Evolutionary conservation across 2,113 vertebrate species (phyloP).

Genomic region (Forbesichthys agassizii): DNA sequence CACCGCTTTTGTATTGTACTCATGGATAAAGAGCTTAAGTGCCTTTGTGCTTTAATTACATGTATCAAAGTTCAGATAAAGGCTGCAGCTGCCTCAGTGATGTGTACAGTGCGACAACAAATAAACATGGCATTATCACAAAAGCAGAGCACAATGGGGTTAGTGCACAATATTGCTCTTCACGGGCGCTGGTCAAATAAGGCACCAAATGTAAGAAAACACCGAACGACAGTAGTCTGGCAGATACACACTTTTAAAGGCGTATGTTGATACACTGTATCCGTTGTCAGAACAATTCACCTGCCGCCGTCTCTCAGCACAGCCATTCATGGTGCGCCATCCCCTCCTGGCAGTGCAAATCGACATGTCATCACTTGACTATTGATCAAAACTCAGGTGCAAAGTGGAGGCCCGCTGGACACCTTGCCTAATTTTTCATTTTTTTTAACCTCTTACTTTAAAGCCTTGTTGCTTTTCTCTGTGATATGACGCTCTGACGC

Average conservation of each 20-base stretch:
- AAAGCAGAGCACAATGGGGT: slow-evolving; percentile 60
- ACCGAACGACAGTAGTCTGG: slow-evolving; percentile 26
- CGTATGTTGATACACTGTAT: slow-evolving; percentile 78
- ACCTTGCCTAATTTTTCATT: slow-evolving; percentile 58
- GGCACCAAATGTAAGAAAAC: slow-evolving; percentile 49
- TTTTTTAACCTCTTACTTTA: slow-evolving; percentile 29
- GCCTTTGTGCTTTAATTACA: slow-evolving; percentile 68
- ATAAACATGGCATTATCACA: slow-evolving; percentile 57
- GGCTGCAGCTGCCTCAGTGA: slow-evolving; percentile 72
- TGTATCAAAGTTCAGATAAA: slow-evolving; percentile 65
- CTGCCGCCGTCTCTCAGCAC: slow-evolving; percentile 84
- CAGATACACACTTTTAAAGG: slow-evolving; percentile 59
- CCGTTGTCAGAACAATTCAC: slow-evolving; percentile 80
- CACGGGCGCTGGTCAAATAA: slow-evolving; percentile 62
- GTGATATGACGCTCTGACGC: slow-evolving; percentile 22
- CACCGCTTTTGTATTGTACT: slow-evolving; percentile 64
- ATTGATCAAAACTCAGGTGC: slow-evolving; percentile 80
- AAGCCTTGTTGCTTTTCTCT: slow-evolving; percentile 18
- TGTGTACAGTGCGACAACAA: slow-evolving; percentile 65
- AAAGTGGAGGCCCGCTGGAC: slow-evolving; percentile 63
- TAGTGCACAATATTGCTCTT: slow-evolving; percentile 59
- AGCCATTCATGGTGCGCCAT: slow-evolving; percentile 54
- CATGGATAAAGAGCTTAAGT: slow-evolving; percentile 47
- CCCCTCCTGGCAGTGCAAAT: slow-evolving; percentile 56
- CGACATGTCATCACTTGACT: slow-evolving; percentile 79